Base-by-base conservation (phyloP, 1,140 invertebrate species). In the Drosophila oshimai region DNA sequence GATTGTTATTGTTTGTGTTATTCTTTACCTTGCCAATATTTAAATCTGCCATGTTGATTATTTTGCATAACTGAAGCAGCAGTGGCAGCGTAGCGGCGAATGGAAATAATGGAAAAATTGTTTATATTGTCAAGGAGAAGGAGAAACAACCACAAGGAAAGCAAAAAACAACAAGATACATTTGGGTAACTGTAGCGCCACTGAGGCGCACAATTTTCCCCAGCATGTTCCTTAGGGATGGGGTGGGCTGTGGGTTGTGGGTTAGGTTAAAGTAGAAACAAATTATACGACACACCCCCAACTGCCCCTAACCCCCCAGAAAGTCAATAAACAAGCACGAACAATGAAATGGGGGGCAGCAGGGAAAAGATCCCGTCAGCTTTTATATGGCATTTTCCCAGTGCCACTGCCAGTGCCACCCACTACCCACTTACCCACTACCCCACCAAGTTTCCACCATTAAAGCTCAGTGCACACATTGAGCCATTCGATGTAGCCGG, bases 261-360 rank as follows among this genome's bases (percentile, higher is more conserved):
- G 50, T 57, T 75, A 65, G 70, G 79, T 84, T 84, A 87, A 81
- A 86, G 81, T 81, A 76, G 83, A 86, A 86, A 87, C 81, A 86
- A 86, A 86, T 86, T 86, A 86, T 87, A 77, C 76, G 73, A 87
- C 58, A 76, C 83, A 74, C 58, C 60, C 68, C 55, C 53, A 71
- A 39, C 51, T 58, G 53, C 57, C 53, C 70, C 67, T 29, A 31
- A 61, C 60, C 79, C 65, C 67, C 53, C 57, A 73, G 54, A 80
- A 86, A 87, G 81, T 87, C 81, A 87, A 86, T 86, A 86, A 86
- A 86, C 81, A 83, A 83, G 77, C 64, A 68, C 37, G 49, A 69
- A 64, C 70, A 70, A 64, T 50, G 76, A 47, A 70, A 64, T 50
- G 76, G 54, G 42, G 24, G 55, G 46, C 42, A 68, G 53, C 61